A percentile compares a stretch with the other conserved stretches of the same genome.
phyloP scores from a whole-genome alignment of 1,140 invertebrate species.

The Sipha flava region DNA sequence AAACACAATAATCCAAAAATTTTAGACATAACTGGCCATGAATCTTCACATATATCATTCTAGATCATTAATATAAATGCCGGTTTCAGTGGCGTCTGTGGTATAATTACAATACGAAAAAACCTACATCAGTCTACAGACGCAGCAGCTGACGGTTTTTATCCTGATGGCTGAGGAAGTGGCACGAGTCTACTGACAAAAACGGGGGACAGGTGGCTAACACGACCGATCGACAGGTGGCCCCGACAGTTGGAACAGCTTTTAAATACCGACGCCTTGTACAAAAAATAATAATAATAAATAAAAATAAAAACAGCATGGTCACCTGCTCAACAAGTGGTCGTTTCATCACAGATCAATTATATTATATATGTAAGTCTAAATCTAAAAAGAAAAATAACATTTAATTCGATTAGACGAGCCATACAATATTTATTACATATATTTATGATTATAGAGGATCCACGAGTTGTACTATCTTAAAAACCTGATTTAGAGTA shows the following conservation, averaged over 20 bases:
- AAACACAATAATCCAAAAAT: too few species aligned
- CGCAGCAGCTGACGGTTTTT: slow-evolving; percentile 5
- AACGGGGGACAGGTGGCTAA: slow-evolving; percentile 17
- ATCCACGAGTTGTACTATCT: too few species aligned
- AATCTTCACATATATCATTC: neutral
- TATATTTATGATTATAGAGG: too few species aligned
- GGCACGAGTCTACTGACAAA: slow-evolving; percentile 30
- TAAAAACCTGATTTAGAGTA: neutral
- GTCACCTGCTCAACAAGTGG: slow-evolving; percentile 32
- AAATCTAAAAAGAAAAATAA: neutral
- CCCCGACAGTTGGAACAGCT: slow-evolving; percentile 26
- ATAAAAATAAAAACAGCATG: neutral
- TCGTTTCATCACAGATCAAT: slow-evolving; percentile 6
- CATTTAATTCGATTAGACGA: neutral
- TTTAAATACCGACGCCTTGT: slow-evolving; percentile 22
- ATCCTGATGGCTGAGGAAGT: neutral
- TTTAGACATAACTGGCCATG: too few species aligned
- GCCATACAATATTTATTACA: neutral
- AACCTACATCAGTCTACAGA: neutral
- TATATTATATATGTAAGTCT: neutral
- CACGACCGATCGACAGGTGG: slow-evolving; percentile 22
- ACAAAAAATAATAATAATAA: neutral
- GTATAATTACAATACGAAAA: slow-evolving; percentile 14
- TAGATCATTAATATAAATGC: neutral
- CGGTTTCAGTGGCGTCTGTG: neutral